A percentile compares a stretch with the other conserved stretches of the same genome.
Evolutionary conservation across 2,113 vertebrate species (phyloP).

Genomic region (Phaethon lepturus): DNA sequence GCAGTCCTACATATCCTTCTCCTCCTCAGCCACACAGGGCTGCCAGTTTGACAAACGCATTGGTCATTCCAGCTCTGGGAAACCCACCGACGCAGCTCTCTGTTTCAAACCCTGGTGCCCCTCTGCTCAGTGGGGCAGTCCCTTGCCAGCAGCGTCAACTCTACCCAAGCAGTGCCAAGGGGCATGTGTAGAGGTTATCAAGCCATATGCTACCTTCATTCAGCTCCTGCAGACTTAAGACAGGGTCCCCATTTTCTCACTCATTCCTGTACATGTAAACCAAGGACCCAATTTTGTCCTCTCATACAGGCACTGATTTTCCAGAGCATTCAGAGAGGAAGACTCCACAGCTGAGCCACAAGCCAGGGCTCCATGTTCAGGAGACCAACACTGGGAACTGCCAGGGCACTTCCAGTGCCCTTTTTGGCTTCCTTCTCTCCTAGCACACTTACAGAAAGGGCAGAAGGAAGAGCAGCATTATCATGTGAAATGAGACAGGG

Average conservation of each 20-base stretch:
- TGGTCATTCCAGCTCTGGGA: background rate
- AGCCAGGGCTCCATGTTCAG: background rate
- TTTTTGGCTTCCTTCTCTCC: background rate
- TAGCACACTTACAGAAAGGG: background rate
- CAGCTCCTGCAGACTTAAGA: background rate
- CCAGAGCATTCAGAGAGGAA: background rate
- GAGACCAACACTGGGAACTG: background rate
- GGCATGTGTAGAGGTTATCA: rapidly evolving
- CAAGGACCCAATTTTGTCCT: background rate
- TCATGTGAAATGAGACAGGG: background rate
- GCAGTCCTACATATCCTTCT: background rate
- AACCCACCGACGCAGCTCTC: rapidly evolving
- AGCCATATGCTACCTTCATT: background rate
- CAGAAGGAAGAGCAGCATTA: background rate
- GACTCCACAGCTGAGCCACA: background rate
- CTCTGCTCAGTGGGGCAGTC: background rate
- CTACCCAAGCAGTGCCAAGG: background rate
- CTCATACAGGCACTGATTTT: background rate
- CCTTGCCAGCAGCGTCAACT: background rate
- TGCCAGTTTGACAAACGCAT: background rate
- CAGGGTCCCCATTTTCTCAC: background rate
- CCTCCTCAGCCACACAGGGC: background rate
- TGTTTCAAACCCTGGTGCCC: background rate
- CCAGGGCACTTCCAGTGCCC: background rate
- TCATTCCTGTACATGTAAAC: background rate